A percentile compares a stretch with the other conserved stretches of the same genome.
Conservation (phyloP, 2,797 vertebrate genomes). For the Vipera ursinii region DNA sequence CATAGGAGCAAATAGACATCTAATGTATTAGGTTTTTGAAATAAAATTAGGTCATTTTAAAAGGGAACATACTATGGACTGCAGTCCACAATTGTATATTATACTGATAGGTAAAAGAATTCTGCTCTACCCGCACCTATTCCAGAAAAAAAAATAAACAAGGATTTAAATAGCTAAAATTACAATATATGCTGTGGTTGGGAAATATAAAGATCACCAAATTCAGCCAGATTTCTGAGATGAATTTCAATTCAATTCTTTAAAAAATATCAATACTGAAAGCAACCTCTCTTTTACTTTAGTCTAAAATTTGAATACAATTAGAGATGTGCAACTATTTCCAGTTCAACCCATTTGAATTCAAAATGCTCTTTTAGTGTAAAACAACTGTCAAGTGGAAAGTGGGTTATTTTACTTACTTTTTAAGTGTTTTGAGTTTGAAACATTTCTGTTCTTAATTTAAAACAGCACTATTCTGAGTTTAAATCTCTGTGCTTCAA, state of each 20-base stretch:
- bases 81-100: conserved; percentile 28
- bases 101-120: conserved; percentile 23
- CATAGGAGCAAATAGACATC: conserved; percentile 12
- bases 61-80: neutral
- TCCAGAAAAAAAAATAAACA: conserved; percentile 31
- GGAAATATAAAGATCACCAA: conserved; percentile 25
- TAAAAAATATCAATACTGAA: conserved; percentile 27
- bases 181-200: conserved; percentile 11
- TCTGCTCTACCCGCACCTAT: conserved; percentile 41
- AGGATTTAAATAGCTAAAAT: conserved; percentile 34
- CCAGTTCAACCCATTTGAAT: neutral
- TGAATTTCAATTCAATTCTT: neutral
- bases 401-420: neutral
- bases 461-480: neutral
- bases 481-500: neutral
- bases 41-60: conserved; percentile 27
- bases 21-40: conserved; percentile 37
- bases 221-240: conserved; percentile 29
- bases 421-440: neutral
- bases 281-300: conserved; percentile 24
- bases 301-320: conserved; percentile 38
- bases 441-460: neutral
- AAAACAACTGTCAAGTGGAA: neutral
- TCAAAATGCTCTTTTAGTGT: neutral
- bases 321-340: neutral